phyloP scores from a whole-genome alignment of 2,888 invertebrate species.

The Timema podura region DNA sequence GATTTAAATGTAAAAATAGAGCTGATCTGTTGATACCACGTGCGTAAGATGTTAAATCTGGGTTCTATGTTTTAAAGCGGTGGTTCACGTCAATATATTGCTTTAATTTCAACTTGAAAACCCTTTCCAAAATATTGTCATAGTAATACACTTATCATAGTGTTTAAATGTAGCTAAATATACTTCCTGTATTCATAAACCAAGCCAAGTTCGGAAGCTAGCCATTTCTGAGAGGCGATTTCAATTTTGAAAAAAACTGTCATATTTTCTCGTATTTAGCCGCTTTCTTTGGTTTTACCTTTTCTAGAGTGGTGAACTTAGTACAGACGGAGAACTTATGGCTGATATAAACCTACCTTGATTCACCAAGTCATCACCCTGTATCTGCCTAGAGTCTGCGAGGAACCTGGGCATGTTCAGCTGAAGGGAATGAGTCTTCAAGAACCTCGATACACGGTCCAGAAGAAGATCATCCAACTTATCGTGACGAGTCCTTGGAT shows the following conservation, averaged over 20 bases:
- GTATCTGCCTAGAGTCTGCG: constrained; percentile 15
- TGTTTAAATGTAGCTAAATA: no score
- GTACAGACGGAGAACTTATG: background rate
- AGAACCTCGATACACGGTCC: constrained; percentile 36
- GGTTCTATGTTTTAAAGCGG: no score
- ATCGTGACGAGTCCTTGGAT: constrained; percentile 33
- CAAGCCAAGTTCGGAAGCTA: no score
- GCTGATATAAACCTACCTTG: background rate
- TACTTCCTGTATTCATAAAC: no score
- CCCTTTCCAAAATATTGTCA: no score
- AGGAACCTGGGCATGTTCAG: constrained; percentile 25
- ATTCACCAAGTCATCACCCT: background rate
- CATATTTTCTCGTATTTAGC: background rate
- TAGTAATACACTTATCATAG: no score
- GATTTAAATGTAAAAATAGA: no score
- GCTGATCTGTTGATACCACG: no score
- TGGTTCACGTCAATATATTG: no score
- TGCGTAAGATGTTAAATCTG: no score
- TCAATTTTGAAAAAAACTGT: background rate
- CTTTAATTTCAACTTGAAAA: no score
- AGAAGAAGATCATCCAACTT: constrained; percentile 37
- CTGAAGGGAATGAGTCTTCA: constrained; percentile 37
- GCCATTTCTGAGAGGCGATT: no score
- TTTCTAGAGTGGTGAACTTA: background rate
- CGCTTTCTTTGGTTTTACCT: background rate